Base-by-base conservation (phyloP, 2,113 vertebrate genomes). In the Plecturocebus donacophilus region DNA sequence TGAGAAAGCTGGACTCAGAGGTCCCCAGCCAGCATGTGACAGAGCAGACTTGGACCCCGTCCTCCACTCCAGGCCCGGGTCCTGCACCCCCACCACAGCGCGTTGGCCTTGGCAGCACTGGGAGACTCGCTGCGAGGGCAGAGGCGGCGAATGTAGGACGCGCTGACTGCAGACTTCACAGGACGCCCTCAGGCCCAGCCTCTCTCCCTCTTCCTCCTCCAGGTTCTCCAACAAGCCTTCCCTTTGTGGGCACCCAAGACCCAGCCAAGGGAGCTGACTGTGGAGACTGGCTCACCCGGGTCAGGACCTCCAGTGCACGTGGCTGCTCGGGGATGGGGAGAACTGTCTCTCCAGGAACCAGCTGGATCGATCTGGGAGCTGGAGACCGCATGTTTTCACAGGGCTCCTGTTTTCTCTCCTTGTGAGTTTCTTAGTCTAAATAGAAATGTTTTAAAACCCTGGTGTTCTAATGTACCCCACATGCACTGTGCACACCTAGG, bases 111-210 rank as follows among this genome's bases (percentile, higher is more conserved):
- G 40, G 42, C 0, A 6, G 40, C 12, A 8, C 52, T 56, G 11
- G 38, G 52, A 58, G 70, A 13, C 16, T 76, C 14, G 0, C 25
- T 2, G 10, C 2, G 5, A 30, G 17, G 70, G 38, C 17, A 71
- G 35, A 9, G 68, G 27, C 20, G 0, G 49, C 0, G 1, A 20
- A 17, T 7, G 52, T 0, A 17, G 47, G 25, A 6, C 6, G 3
- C 27, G 35, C 35, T 6, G 14, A 83, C 54, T 40, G 58, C 21
- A 19, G 14, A 14, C 16, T 40, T 40, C 23, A 11, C 1, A 13
- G 9, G 45, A 66, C 8, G 1, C 21, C 68, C 42, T 52, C 2
- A 52, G n/a, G 10, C 45, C 40, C 42, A 47, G 73, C 42, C 45
- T n/a, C 35, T 84, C 21, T 68, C 35, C n/a, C 1, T 49, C 47